Conservation (phyloP, 2,113 vertebrate genomes). For the Pardalotus punctatus region DNA sequence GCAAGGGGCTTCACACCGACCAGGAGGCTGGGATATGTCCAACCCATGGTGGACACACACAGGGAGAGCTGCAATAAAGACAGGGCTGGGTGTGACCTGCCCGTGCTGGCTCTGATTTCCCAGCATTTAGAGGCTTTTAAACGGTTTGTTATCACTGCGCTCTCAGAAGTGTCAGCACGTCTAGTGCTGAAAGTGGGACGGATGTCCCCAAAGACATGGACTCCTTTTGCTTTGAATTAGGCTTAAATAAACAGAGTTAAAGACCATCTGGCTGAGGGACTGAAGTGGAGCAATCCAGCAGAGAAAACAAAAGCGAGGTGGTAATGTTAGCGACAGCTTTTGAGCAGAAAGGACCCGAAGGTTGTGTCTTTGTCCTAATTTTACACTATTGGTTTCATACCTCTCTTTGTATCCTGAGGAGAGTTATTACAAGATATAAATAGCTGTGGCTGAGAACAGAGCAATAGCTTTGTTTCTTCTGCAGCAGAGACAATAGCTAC, state of each 20-base stretch:
- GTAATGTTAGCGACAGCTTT: not conserved
- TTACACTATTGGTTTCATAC: not conserved
- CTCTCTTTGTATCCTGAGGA: not conserved
- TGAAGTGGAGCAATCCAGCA: not conserved
- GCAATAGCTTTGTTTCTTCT: not conserved
- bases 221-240: not conserved
- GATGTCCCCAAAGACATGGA: not conserved
- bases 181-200: not conserved
- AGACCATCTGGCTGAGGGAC: not conserved
- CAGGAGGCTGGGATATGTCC: not conserved
- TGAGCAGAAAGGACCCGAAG: not conserved
- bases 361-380: not conserved
- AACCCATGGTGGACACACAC: not conserved
- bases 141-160: not conserved
- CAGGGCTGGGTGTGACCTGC: not conserved
- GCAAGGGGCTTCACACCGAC: fast-evolving
- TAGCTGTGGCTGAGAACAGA: not conserved
- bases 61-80: not conserved
- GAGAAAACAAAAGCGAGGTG: not conserved
- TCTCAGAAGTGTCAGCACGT: not conserved
- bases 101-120: not conserved
- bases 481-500: not conserved
- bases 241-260: not conserved
- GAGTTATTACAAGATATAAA: not conserved
- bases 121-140: not conserved